Base-by-base conservation (phyloP, 2,888 invertebrate genomes). In the Dione vanillae region DNA sequence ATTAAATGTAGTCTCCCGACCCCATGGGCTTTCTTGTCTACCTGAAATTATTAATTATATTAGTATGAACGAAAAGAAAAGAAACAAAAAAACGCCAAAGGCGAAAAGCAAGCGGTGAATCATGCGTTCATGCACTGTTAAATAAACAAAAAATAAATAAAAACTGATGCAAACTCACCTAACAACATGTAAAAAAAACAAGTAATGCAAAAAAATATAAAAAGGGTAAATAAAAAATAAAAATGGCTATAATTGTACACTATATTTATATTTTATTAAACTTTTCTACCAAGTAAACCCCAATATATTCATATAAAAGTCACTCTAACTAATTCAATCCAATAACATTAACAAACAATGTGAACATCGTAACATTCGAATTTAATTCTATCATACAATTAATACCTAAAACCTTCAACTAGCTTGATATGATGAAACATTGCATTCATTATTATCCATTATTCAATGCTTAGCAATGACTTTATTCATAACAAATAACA, bases 231-330 rank as follows among this genome's bases (percentile, higher is more conserved):
- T 70, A 70, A 73, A 76, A 80, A 85, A 85, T 78, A 79, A 83
- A 89, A 87, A 90, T 81, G 81, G 80, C 79, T 78, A 76, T 76
- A 78, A 84, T 83, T 75, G 80, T 84, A 89, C 81, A 82, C 83
- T 89, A 89, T 85, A 89, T 80, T 86, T 89, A 91, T 91, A 91
- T 91, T 92, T 91, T 87, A 90, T 87, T 90, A 89, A 92, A 91
- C 86, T 89, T 92, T 88, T 90, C 92, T 92, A 92, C 92, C 92
- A 90, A 90, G 85, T 91, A 92, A 92, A 91, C 92, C 92, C 93
- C 92, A 90, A 93, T 92, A 93, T 92, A 93, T 92, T 92, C 92
- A 93, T 93, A 93, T 92, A 92, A 93, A 91, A 93, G 92, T 92
- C 92, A 92, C 92, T 89, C 92, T 91, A 92, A 87, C 86, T 83